Evolutionary conservation across 2,797 vertebrate species (phyloP).

Genomic region (Notoglanidium macrostoma): DNA sequence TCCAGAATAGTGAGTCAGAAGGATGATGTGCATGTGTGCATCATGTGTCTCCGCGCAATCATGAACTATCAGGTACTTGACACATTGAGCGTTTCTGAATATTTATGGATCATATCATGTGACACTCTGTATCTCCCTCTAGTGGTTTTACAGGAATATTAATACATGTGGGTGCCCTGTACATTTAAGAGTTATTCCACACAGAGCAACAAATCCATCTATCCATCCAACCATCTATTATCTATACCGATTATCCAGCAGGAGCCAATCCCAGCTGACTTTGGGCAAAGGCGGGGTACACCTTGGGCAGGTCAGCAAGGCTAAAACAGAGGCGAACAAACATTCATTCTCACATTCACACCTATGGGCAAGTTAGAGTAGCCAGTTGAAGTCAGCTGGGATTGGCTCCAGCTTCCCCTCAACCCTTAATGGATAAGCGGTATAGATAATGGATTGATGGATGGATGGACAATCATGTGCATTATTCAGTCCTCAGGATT

Average conservation of each 20-base stretch:
- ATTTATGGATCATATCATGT: not conserved
- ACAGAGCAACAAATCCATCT: not conserved
- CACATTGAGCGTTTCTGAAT: not conserved
- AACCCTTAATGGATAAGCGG: no score
- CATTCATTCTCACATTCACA: no score
- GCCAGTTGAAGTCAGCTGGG: no score
- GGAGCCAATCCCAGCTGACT: no score
- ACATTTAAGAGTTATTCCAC: not conserved
- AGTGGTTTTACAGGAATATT: slow-evolving; percentile 23
- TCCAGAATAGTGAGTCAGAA: slow-evolving; percentile 95
- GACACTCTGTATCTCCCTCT: slow-evolving; percentile 37
- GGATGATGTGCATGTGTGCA: slow-evolving; percentile 96
- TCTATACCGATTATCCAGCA: no score
- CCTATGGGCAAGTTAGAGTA: no score
- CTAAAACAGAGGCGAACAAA: no score
- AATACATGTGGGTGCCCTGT: not conserved
- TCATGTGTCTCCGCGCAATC: slow-evolving; percentile 94
- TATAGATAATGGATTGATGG: no score
- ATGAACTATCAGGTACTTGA: slow-evolving; percentile 96
- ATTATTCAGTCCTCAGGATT: not conserved
- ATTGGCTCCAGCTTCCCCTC: no score
- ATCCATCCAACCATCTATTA: not conserved
- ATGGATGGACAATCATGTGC: not conserved
- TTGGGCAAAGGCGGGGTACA: no score
- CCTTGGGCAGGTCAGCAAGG: no score